Evolutionary conservation across 2,888 invertebrate species (phyloP), one percentile per base, ranked within the genome.

Genomic region (Sarcophaga rosellei): DNA sequence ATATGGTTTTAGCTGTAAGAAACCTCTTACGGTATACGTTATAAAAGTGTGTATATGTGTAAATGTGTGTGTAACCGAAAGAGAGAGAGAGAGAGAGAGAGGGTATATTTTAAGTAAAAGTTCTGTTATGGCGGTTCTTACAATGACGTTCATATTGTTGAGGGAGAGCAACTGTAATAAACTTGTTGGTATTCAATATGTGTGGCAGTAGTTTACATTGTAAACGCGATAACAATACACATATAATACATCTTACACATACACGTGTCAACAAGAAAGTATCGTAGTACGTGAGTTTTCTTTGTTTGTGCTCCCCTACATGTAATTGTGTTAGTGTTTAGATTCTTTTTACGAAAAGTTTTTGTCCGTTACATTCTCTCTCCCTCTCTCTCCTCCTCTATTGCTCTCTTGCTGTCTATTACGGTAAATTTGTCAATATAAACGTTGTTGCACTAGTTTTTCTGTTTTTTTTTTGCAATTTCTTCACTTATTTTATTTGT

Each of bases 181-280:
- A 73, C 63, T 68, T 74, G 68, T 62, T 61, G 79, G 73, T 73
- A 78, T 68, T 47, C 72, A 77, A 72, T 61, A 21, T 70, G n/a
- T 21, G 47, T 62, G 25, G 35, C 20, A 61, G 68, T 47, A 62
- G 20, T 62, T 20, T 35, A 3, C 11, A 11, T 15, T 47, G 21
- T 44, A 11, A 8, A 70, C n/a, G 57, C 44, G 72, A 57, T 20
- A n/a, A 66, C n/a, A 21, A 21, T 23, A 53, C 23, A 17, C 21
- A 8, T 23, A 23, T 12, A 15, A 17, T 23, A 4, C 2, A 15
- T 15, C 53, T 53, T 23, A 23, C n/a, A 44, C 25, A 62, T 62
- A 69, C 69, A n/a, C n/a, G 25, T 35, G 35, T 35, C 35, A 53
- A 53, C 12, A 17, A 53, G 17, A 53, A 53, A 53, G 53, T 15